Conservation (phyloP, 2,888 invertebrate species). For the Xylota segnis region DNA sequence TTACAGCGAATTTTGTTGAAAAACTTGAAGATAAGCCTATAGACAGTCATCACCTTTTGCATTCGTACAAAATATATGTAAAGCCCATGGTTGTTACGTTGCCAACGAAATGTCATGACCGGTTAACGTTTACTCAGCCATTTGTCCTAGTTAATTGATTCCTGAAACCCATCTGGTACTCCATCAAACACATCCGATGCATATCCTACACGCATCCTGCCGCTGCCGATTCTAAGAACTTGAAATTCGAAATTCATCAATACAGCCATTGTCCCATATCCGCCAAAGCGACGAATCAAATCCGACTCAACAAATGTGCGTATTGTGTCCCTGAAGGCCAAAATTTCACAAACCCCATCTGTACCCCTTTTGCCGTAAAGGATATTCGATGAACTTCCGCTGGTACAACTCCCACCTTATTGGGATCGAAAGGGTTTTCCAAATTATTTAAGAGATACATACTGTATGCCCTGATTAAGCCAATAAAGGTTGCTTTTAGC, state of each 20-base stretch:
- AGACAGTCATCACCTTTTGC: too few relatives aligned
- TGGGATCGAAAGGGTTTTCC: conserved; percentile 5
- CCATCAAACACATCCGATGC: too few relatives aligned
- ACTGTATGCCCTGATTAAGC: conserved; percentile 9
- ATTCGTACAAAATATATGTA: too few relatives aligned
- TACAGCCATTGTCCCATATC: background rate
- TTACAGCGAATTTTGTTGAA: too few relatives aligned
- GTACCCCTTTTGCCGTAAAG: background rate
- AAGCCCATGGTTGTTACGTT: too few relatives aligned
- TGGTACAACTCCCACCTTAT: background rate
- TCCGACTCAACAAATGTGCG: background rate
- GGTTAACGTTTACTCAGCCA: too few relatives aligned
- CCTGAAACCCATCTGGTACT: too few relatives aligned
- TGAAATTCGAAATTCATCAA: background rate
- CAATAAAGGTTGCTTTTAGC: conserved; percentile 2
- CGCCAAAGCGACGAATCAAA: background rate
- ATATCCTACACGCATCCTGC: background rate
- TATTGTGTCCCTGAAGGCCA: background rate
- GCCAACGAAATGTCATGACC: too few relatives aligned
- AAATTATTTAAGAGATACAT: conserved; percentile 17
- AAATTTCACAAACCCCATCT: background rate
- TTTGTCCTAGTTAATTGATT: too few relatives aligned
- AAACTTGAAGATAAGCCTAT: too few relatives aligned
- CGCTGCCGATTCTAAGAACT: background rate
- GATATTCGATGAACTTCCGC: conserved; percentile 26